These are phyloP conservation scores for Steinernema carpocapsae DNA, from an alignment of 2,888 invertebrate species.

Conservation along the genomic window DNA sequence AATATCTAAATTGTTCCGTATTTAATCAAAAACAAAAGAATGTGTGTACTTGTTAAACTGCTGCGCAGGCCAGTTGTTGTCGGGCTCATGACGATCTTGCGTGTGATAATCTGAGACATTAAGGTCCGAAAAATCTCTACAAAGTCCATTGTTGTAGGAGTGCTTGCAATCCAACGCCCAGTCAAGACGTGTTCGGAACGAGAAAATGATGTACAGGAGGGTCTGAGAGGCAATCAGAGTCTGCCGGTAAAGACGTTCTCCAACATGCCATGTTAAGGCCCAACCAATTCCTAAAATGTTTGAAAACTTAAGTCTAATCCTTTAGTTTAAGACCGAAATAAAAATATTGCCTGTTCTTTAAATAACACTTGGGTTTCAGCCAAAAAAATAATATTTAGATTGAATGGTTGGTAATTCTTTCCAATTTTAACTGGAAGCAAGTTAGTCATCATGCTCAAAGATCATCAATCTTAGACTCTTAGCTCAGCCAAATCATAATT, in stretches of 20 bases:
- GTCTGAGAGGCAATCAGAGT: constrained; percentile 47
- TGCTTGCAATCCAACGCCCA: constrained; percentile 50
- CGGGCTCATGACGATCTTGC: constrained; percentile 45
- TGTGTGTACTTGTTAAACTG: constrained; percentile 56
- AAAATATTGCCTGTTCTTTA: no score
- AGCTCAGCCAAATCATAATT: no score
- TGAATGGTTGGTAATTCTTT: no score
- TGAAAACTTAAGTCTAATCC: no score
- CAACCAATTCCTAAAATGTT: constrained; percentile 53
- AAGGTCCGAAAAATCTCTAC: constrained; percentile 39
- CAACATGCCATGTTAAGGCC: constrained; percentile 54
- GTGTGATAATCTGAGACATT: constrained; percentile 40
- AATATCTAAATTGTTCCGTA: background rate
- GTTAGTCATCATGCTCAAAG: no score
- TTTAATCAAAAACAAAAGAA: no score
- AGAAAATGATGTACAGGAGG: constrained; percentile 50
- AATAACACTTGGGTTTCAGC: constrained; percentile 10
- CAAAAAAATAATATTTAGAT: no score
- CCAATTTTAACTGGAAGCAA: no score
- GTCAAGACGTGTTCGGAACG: constrained; percentile 43
- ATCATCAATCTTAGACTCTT: no score
- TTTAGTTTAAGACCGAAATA: background rate
- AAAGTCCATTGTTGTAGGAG: constrained; percentile 40
- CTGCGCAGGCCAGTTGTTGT: constrained; percentile 59
- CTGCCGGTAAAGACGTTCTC: constrained; percentile 49